Percentiles rank a stretch among this genome's conserved stretches.
These are phyloP conservation scores for Camelus bactrianus DNA, from an alignment of 2,113 vertebrate species.

Conservation along the genomic window DNA sequence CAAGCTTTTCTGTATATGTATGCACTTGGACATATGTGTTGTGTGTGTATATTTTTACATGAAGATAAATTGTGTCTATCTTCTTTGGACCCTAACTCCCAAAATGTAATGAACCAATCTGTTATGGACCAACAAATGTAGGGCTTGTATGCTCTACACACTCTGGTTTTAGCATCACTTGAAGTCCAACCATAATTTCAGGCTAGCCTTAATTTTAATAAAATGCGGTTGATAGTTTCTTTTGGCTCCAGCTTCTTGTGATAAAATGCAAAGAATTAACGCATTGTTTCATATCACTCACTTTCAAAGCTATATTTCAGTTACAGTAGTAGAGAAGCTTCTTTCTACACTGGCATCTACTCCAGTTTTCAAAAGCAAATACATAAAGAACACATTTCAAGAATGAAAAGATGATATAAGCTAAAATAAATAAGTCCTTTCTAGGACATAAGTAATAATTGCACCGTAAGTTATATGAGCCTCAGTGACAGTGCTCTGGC, in stretches of 20 bases:
- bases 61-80: not conserved
- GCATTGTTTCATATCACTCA: slow-evolving; percentile 57
- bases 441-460: slow-evolving; percentile 76
- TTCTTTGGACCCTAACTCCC: slow-evolving; percentile 54
- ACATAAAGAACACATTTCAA: slow-evolving; percentile 60
- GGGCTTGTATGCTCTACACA: slow-evolving; percentile 45
- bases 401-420: slow-evolving; percentile 72
- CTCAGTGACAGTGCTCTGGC: slow-evolving; percentile 14
- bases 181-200: slow-evolving; percentile 73
- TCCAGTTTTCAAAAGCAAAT: slow-evolving; percentile 74
- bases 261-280: slow-evolving; percentile 79
- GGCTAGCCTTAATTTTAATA: slow-evolving; percentile 79
- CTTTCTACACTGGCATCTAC: slow-evolving; percentile 47
- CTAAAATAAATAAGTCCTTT: slow-evolving; percentile 79
- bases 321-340: slow-evolving; percentile 41
- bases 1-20: not conserved
- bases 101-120: slow-evolving; percentile 79
- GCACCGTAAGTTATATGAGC: slow-evolving; percentile 62
- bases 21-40: not conserved
- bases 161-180: slow-evolving; percentile 75
- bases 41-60: not conserved
- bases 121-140: slow-evolving; percentile 62
- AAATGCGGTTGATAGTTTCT: slow-evolving; percentile 77
- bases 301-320: slow-evolving; percentile 76
- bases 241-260: slow-evolving; percentile 73